Evolutionary conservation across 2,797 vertebrate genomes (phyloP), one percentile per base, ranked within the genome.

Genomic region (Anas bahamensis): DNA sequence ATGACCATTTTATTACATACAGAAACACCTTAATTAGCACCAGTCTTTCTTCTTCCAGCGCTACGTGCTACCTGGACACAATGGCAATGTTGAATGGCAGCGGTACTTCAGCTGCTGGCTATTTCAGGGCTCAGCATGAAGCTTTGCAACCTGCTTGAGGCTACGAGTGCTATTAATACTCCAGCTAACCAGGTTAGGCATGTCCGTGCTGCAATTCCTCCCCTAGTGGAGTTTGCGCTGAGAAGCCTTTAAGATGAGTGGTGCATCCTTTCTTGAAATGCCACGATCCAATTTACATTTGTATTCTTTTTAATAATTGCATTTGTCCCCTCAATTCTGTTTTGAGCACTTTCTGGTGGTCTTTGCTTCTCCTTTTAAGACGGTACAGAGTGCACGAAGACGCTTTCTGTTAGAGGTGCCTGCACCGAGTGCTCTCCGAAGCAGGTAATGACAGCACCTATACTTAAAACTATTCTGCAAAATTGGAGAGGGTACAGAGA

Each of bases 71-170:
- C 17, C 23, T 72, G 70, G 48, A 28, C 57, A 28, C 57, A 35
- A 0, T 2, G 11, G 15, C 21, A 37, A 10, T 13, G 13, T 16
- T 31, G 75, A 55, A 33, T 55, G 17, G 11, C 24, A 41, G 71
- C 4, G 28, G 33, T 42, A 21, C 6, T 77, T 90, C 28, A 53
- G 18, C 80, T 64, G 23, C 41, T 42, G 63, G 55, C 29, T 17
- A 41, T 8, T 16, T 42, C 28, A 48, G 10, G 23, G 41, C 26
- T 89, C 56, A 22, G 16, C 8, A 23, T 79, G 60, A 82, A 53
- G 15, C 18, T 77, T 42, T 53, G 9, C 13, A 28, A 22, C 13
- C 3, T 70, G 6, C 31, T 48, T 1, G 0, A 2, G 6, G 57
- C 28, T 29, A n/a, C 65, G 4, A 33, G 29, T 55, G 72, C 39